Evolutionary conservation across 2,113 vertebrate genomes (phyloP), one percentile per base, ranked within the genome.

Genomic region (Bostrychus sinensis): DNA sequence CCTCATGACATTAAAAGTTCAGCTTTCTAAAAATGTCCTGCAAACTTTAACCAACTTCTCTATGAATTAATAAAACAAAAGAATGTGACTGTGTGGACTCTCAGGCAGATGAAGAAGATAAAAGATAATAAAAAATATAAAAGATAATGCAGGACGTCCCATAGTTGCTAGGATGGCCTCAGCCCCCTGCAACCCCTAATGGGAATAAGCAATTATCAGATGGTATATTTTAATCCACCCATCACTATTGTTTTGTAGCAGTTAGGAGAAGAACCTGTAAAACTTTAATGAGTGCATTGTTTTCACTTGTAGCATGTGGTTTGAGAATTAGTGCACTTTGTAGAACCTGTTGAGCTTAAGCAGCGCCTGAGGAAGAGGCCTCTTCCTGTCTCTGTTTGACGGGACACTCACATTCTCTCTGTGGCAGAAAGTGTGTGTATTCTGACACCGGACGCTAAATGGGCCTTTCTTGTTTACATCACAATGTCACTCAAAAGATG

Each of bases 41-140:
- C 56, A 62, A 65, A 77, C 80, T 78, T 70, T 16, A 54, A 50
- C 34, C 56, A 77, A 83, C 83, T 82, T 78, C 61, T 74, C 51
- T 61, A 80, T 88, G 72, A 88, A 88, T 86, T 78, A 88, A 66
- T 88, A 84, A 86, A 79, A 75, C 57, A 66, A 38, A 60, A 66
- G 68, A 46, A 62, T 80, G 76, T 58, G 39, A 36, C 66, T 67
- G 81, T 82, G 81, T 82, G 74, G 37, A 61, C 62, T 37, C 28
- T 53, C 70, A 80, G 80, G 83, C 54, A 4, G 62, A 32, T 8
- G 58, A 30, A 61, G 34, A 55, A 48, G 30, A 20, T 45, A n/a
- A 63, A 14, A 17, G 42, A 20, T 2, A 43, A 37, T 22, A 51
- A 37, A 43, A 39, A 71, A 28, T n/a, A n/a, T n/a, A n/a, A n/a